Conservation (phyloP, 2,113 vertebrate genomes). For the Eclectus roratus region DNA sequence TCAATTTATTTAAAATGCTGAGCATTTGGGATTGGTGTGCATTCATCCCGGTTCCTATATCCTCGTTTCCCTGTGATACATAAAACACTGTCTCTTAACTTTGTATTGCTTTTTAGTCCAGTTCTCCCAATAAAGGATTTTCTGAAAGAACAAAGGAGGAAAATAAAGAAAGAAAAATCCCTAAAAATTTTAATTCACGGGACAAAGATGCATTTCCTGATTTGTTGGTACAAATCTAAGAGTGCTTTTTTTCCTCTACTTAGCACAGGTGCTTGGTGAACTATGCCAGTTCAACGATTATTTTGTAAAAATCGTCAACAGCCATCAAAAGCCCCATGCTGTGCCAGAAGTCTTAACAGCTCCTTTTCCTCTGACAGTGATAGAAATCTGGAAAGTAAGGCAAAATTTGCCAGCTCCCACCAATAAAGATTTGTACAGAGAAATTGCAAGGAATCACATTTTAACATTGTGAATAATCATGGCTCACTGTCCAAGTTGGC, state of each 20-base stretch:
- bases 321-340: background rate
- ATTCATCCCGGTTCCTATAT: background rate
- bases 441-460: background rate
- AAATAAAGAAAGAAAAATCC: accelerated
- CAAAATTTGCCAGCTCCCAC: background rate
- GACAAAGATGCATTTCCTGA: background rate
- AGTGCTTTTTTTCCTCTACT: background rate
- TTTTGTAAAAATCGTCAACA: background rate
- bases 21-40: background rate
- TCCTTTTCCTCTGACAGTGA: background rate
- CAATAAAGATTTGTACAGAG: background rate
- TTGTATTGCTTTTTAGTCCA: background rate
- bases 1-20: background rate
- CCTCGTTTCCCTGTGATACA: background rate
- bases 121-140: background rate
- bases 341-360: background rate
- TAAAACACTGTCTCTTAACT: background rate
- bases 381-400: background rate
- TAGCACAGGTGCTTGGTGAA: background rate
- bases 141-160: background rate
- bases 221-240: background rate
- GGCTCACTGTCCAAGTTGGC: background rate
- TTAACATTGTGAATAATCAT: background rate
- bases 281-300: background rate
- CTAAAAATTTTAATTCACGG: background rate